These are phyloP conservation scores for Peromyscus leucopus DNA, from an alignment of 2,113 vertebrate species.

Conservation along the genomic window DNA sequence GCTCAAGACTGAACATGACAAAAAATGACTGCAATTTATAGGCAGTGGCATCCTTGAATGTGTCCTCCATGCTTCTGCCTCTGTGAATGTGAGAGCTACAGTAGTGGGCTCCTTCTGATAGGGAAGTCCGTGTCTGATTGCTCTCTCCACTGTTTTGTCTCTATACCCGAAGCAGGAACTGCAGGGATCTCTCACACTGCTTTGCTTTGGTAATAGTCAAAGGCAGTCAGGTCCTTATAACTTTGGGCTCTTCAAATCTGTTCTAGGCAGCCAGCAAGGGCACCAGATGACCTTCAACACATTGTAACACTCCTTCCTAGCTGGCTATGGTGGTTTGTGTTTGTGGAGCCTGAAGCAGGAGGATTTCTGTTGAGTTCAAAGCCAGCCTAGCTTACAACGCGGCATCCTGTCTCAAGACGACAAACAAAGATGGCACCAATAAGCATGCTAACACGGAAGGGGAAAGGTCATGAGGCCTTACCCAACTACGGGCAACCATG, in stretches of 20 bases:
- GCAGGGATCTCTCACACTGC: neutral
- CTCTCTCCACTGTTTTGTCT: neutral
- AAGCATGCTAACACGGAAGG: neutral
- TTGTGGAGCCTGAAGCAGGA: neutral
- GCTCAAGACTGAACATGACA: neutral
- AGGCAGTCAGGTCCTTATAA: neutral
- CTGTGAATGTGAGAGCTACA: neutral
- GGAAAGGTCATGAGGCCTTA: neutral
- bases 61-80: neutral
- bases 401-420: neutral
- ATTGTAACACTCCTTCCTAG: neutral
- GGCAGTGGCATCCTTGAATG: neutral
- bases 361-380: neutral
- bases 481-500: neutral
- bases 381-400: neutral
- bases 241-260: neutral
- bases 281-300: neutral
- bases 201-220: neutral
- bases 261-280: neutral
- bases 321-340: neutral
- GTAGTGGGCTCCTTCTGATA: neutral
- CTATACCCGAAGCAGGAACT: slow-evolving; percentile 15
- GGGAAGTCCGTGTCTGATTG: neutral
- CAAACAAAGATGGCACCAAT: neutral
- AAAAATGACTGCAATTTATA: slow-evolving; percentile 20